These are phyloP conservation scores for Coranthus polyacanthus DNA, from an alignment of 2,797 vertebrate species.

Conservation along the genomic window DNA sequence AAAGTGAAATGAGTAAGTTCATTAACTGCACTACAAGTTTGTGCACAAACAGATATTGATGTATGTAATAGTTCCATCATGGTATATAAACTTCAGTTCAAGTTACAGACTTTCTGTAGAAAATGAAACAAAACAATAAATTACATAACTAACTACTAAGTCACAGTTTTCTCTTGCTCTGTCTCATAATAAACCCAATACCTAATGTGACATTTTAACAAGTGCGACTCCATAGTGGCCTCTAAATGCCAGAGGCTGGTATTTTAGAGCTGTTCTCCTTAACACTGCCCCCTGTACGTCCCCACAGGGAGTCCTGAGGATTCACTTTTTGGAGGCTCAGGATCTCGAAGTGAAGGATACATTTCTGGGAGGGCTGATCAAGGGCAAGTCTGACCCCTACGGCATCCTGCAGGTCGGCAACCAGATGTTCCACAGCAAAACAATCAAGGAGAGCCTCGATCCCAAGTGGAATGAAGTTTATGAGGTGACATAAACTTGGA, in stretches of 20 bases:
- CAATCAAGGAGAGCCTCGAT: conserved; percentile 94
- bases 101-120: not conserved
- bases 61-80: not conserved
- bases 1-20: not conserved
- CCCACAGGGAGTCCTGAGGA: conserved; percentile 93
- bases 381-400: conserved; percentile 98
- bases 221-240: no score
- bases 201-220: conserved; percentile 17
- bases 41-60: not conserved
- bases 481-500: conserved; percentile 85
- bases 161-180: not conserved
- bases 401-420: conserved; percentile 93
- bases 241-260: conserved; percentile 35
- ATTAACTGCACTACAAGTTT: not conserved
- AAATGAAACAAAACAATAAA: not conserved
- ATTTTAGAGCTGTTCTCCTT: conserved; percentile 16
- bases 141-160: not conserved
- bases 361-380: conserved; percentile 94
- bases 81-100: no score
- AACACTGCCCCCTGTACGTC: not conserved
- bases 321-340: conserved; percentile 97
- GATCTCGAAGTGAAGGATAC: conserved; percentile 95
- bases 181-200: not conserved
- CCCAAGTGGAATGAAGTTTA: conserved; percentile 98
- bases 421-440: conserved; percentile 96